These are phyloP conservation scores for Sebastes vulpes DNA, from an alignment of 2,797 vertebrate species.

Conservation along the genomic window DNA sequence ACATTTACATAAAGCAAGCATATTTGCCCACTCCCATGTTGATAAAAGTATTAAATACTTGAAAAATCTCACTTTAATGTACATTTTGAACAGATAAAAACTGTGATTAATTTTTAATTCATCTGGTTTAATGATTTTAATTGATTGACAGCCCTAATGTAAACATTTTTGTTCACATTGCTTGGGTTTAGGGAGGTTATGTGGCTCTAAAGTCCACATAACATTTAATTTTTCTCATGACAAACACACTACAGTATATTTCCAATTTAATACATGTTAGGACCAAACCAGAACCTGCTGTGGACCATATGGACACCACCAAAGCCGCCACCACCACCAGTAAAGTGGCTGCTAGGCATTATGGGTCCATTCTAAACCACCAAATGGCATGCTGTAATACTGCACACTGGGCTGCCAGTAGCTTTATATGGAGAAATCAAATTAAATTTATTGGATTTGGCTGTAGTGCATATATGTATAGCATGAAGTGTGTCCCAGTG, in stretches of 20 bases:
- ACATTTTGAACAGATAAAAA: too few species aligned
- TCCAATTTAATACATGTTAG: background rate
- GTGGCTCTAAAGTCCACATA: background rate
- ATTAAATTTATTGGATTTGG: conserved; percentile 43
- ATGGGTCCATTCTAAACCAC: conserved; percentile 23
- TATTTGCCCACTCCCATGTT: too few species aligned
- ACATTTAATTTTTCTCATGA: background rate
- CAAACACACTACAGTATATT: background rate
- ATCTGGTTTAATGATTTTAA: too few species aligned
- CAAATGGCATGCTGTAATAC: background rate
- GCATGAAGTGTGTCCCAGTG: conserved; percentile 21
- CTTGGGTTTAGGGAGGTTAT: background rate
- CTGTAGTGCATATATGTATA: conserved; percentile 21
- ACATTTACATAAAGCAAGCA: too few species aligned
- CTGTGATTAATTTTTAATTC: too few species aligned
- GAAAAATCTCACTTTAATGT: too few species aligned
- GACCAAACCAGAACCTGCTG: background rate
- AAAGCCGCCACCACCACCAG: background rate
- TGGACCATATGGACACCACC: background rate
- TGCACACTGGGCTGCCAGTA: conserved; percentile 9
- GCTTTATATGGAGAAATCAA: conserved; percentile 28
- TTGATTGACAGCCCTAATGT: too few species aligned
- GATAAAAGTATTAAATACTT: too few species aligned
- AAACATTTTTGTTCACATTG: background rate
- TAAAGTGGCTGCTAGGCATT: conserved; percentile 18